phyloP scores from a whole-genome alignment of 1,140 invertebrate genomes.

The Drosophila asahinai region DNA sequence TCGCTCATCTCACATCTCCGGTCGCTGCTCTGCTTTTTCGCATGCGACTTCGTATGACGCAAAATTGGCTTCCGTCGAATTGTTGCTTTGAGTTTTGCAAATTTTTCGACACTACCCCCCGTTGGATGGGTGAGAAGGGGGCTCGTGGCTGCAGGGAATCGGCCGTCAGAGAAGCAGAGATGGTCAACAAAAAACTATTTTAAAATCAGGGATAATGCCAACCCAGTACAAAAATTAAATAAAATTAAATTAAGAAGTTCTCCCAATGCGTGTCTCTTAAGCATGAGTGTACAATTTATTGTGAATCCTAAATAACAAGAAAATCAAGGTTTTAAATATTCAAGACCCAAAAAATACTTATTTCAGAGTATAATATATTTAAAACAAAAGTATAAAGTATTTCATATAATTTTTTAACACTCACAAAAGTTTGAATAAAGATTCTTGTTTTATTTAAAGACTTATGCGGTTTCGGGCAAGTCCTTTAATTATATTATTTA shows the following conservation, averaged over 20 bases:
- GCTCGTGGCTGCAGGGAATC: slow-evolving; percentile 15
- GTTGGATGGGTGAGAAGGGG: slow-evolving; percentile 6
- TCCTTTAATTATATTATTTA: background rate
- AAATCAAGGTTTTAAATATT: too few species aligned
- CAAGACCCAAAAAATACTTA: background rate
- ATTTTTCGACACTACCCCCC: slow-evolving; percentile 70
- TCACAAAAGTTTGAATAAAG: background rate
- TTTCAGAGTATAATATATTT: background rate
- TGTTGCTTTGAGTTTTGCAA: slow-evolving; percentile 84
- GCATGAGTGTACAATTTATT: too few species aligned
- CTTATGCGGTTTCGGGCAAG: too few species aligned
- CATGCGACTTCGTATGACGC: slow-evolving; percentile 48
- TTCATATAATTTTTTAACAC: background rate
- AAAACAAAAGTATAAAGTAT: background rate
- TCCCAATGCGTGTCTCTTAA: too few species aligned
- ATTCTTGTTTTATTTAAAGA: too few species aligned
- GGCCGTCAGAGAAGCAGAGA: background rate
- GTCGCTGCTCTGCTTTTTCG: slow-evolving; percentile 26
- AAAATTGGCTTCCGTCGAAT: slow-evolving; percentile 83
- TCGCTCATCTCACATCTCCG: slow-evolving; percentile 19
- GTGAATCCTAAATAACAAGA: too few species aligned
- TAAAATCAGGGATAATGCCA: background rate
- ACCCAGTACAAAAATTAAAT: background rate
- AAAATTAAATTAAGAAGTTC: too few species aligned
- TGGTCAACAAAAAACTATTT: slow-evolving; percentile 10